Percentiles rank a stretch among this genome's conserved stretches.
phyloP scores from a whole-genome alignment of 2,113 vertebrate species.

The Lycaon pictus region DNA sequence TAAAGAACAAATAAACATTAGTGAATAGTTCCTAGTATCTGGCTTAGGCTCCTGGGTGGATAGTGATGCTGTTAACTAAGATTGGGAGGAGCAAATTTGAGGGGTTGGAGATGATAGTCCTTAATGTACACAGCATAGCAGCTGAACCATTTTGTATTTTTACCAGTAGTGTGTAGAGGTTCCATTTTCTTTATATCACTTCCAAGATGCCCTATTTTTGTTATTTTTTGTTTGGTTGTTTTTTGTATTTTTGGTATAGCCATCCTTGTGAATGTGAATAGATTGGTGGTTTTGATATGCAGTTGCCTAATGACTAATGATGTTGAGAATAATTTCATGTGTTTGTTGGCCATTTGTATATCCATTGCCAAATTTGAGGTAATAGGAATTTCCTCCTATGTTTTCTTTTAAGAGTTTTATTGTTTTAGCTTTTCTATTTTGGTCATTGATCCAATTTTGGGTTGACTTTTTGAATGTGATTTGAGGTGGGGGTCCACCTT shows the following conservation, averaged over 20 bases:
- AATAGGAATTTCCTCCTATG: not conserved
- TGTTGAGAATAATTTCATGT: not conserved
- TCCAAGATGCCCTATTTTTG: not conserved
- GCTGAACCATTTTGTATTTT: not conserved
- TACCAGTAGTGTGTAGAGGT: not conserved
- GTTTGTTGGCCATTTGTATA: not conserved
- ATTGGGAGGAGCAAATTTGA: not conserved
- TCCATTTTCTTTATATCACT: not conserved
- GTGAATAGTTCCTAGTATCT: not conserved
- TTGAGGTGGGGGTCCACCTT: not conserved
- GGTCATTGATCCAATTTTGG: too few relatives aligned
- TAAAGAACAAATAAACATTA: conserved; percentile 20
- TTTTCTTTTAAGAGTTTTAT: conserved; percentile 14
- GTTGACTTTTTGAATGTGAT: not conserved
- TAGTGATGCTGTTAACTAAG: conserved; percentile 10
- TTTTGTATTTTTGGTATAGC: not conserved
- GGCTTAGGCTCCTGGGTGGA: not conserved
- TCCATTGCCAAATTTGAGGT: not conserved
- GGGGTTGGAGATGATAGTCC: not conserved
- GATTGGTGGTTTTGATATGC: not conserved
- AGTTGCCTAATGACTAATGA: not conserved
- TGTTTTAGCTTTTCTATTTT: not conserved
- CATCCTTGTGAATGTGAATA: not conserved
- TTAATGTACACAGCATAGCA: not conserved
- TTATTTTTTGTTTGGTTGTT: not conserved